Conservation (phyloP, 2,113 vertebrate species). For the Montifringilla adamsi region DNA sequence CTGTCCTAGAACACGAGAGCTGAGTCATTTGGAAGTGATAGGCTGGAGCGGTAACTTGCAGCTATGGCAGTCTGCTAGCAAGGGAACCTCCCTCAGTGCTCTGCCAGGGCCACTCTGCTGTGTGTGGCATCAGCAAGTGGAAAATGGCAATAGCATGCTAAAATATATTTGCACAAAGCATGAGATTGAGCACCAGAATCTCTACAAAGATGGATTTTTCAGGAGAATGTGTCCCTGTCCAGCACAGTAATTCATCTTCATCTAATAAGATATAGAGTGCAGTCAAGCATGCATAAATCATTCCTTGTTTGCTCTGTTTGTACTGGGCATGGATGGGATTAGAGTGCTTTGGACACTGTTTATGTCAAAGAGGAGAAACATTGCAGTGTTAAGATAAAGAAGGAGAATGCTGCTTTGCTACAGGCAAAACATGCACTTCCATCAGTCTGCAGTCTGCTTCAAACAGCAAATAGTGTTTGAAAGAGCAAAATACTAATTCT, state of each 20-base stretch:
- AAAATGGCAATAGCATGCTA: neutral
- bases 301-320: slow-evolving; percentile 24
- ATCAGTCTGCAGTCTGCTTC: neutral
- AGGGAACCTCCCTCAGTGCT: neutral
- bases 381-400: neutral
- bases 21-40: neutral
- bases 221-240: neutral
- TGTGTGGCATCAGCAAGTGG: neutral
- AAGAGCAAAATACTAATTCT: neutral
- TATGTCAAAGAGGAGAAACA: slow-evolving; percentile 18
- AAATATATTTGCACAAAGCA: neutral
- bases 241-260: slow-evolving; percentile 18
- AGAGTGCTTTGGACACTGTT: slow-evolving; percentile 5
- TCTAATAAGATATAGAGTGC: neutral
- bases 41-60: neutral
- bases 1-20: neutral
- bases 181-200: neutral
- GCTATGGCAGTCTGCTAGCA: neutral
- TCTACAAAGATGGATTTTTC: slow-evolving; percentile 40
- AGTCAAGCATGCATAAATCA: slow-evolving; percentile 28
- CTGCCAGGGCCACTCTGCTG: neutral
- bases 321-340: neutral
- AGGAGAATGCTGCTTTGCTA: neutral
- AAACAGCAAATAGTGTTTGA: neutral
- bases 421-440: neutral